A percentile compares a stretch with the other conserved stretches of the same genome.
Conservation (phyloP, 2,113 vertebrate species). For the Python bivittatus region DNA sequence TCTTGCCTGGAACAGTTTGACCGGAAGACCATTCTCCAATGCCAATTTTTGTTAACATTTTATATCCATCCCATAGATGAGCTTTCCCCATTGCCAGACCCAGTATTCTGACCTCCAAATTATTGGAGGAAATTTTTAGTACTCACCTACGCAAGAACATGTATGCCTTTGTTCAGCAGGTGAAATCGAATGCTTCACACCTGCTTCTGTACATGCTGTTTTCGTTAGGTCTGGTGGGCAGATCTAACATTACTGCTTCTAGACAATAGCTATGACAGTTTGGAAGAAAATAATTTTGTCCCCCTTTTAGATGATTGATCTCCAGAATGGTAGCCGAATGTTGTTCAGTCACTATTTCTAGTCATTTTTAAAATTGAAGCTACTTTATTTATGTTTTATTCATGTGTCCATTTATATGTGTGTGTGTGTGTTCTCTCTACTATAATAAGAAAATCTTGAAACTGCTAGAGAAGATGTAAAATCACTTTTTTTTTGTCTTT, state of each 20-base stretch:
- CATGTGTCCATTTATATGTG: neutral
- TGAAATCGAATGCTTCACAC: neutral
- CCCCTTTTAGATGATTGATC: neutral
- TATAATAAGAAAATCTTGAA: neutral
- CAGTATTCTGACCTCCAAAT: neutral
- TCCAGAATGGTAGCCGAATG: neutral
- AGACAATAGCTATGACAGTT: neutral
- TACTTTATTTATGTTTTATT: neutral
- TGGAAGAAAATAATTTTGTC: neutral
- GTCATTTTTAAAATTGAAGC: neutral
- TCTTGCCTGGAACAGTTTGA: neutral
- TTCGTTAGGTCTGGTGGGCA: neutral
- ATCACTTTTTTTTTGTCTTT: neutral
- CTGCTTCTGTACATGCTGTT: neutral
- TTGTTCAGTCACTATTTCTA: neutral
- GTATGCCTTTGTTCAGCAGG: neutral
- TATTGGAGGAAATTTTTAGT: neutral
- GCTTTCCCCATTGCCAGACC: neutral
- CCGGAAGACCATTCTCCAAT: neutral
- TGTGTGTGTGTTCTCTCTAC: neutral
- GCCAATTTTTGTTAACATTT: neutral
- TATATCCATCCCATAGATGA: neutral
- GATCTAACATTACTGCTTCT: neutral
- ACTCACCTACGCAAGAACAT: neutral
- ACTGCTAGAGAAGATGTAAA: neutral